Conservation (phyloP, 2,113 vertebrate genomes). For the Turdus rufiventris region DNA sequence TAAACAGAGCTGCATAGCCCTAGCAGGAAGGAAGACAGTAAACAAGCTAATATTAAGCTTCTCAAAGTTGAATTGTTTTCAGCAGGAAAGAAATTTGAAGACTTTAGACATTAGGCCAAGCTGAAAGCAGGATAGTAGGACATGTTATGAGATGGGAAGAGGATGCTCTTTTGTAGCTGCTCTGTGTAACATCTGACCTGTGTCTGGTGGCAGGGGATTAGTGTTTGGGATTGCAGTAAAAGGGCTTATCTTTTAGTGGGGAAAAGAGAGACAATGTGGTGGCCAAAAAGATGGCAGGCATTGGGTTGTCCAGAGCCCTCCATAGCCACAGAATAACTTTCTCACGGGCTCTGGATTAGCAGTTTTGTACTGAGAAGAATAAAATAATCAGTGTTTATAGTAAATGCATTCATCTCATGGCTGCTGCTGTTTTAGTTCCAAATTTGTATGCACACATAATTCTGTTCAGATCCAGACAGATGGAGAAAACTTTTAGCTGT, state of each 20-base stretch:
- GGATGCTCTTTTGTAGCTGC: neutral
- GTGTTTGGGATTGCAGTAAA: neutral
- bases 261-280: neutral
- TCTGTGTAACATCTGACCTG: neutral
- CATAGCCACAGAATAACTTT: neutral
- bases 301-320: neutral
- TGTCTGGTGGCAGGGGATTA: neutral
- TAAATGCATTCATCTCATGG: neutral
- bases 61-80: neutral
- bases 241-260: neutral
- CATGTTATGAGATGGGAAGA: neutral
- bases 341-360: neutral
- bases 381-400: neutral
- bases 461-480: slow-evolving; percentile 36
- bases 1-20: neutral
- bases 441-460: slow-evolving; percentile 14
- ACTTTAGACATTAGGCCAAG: neutral
- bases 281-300: neutral
- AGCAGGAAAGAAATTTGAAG: neutral
- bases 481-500: slow-evolving; percentile 49
- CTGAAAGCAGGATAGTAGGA: neutral
- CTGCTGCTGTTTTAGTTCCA: neutral
- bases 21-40: neutral
- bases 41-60: neutral
- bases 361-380: neutral